Base-by-base conservation (phyloP, 2,888 invertebrate species). In the Anarsia innoxiella region DNA sequence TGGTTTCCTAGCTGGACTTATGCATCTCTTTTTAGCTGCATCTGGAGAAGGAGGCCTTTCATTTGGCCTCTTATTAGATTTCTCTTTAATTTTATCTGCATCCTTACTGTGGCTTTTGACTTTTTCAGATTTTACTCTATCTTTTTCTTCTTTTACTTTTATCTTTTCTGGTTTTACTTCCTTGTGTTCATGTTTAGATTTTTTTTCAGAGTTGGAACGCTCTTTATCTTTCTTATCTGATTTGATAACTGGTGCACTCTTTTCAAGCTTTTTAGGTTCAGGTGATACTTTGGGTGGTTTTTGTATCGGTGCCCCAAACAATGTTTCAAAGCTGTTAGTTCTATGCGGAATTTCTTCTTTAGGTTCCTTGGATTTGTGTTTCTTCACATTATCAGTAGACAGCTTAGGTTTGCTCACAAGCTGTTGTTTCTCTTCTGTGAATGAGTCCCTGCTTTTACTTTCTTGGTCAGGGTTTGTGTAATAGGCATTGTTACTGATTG, bases 271-370 rank as follows among this genome's bases (percentile, higher is more conserved):
- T 52, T 89, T 89, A 15, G 87, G 86, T 45, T 91, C 91, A 9
- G 90, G 89, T 4, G 90, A 89, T 19, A 88, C 82, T 76, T 91
- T 93, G 2, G 89, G 83, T 23, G 90, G 90, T 64, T 93, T 94
- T 40, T 90, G 91, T 51, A 95, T 91, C 0, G 95, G 94, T 12
- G 91, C 86, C 0, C 95, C 95, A 80, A 96, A 96, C 28, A 96
- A 78, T 53, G 90, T 91, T 32, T 90, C 90, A 72, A 95, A 95
- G 44, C 90, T 88, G 56, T 88, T 88, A 4, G 83, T 76, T 64
- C 87, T 89, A 12, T 82, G 80, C 28, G 86, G 78, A 31, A 86
- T 69, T 53, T 89, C 89, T 48, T 86, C 71, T 48, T 88, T 87
- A 45, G 75, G 79, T 43, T 86, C 86, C 59, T 87, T 87, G 25